Conservation (phyloP, 2,888 invertebrate genomes). For the Drosophila nr. medialis region DNA sequence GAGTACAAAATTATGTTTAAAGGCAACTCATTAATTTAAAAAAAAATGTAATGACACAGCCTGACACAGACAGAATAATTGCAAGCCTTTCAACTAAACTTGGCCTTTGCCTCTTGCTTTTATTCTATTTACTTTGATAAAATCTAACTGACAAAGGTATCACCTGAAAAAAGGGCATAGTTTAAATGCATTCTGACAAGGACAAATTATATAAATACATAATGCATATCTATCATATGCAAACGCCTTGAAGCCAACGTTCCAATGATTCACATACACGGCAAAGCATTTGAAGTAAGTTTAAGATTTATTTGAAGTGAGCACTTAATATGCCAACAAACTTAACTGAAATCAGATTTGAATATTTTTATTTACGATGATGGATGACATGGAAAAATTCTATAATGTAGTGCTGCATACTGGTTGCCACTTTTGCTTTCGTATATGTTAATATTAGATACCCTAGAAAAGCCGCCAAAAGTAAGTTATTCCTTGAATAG, state of each 20-base stretch:
- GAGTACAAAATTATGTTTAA: not conserved
- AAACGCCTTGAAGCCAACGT: not conserved
- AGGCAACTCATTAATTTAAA: not conserved
- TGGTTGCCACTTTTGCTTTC: not conserved
- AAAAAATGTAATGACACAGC: not conserved
- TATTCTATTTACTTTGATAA: not conserved
- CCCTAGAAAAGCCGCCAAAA: not conserved
- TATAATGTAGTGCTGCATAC: not conserved
- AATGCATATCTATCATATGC: not conserved
- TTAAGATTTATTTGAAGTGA: constrained; percentile 26
- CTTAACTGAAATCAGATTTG: constrained; percentile 15
- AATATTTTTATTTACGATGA: not conserved
- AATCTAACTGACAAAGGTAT: not conserved
- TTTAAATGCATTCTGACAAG: not conserved
- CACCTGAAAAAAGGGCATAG: too few species aligned
- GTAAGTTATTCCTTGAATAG: not conserved
- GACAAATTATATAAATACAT: not conserved
- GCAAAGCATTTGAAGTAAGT: constrained; percentile 1
- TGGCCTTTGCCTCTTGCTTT: too few species aligned
- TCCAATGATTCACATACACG: not conserved
- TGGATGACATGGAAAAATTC: constrained; percentile 7
- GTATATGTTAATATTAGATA: not conserved
- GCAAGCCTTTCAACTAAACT: not conserved
- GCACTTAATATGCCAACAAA: constrained; percentile 18
- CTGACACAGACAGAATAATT: too few species aligned